Evolutionary conservation across 2,888 invertebrate genomes (phyloP).

Genomic region (Brachyptera risi): DNA sequence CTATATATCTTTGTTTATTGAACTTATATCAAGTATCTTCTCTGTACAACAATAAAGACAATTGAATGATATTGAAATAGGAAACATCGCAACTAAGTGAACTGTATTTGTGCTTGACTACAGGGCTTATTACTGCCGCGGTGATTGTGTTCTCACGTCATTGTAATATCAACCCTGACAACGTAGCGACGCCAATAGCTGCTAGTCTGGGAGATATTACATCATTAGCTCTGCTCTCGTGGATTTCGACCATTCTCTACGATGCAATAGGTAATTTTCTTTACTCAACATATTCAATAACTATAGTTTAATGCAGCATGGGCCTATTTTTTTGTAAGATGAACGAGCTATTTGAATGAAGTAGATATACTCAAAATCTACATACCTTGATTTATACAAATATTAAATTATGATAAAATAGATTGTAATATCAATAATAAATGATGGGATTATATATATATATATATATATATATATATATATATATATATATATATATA

Average conservation of each 20-base stretch:
- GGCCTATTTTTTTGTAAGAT: too few species aligned
- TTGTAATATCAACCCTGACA: conserved; percentile 71
- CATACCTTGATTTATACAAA: too few species aligned
- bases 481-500: too few species aligned
- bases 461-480: too few species aligned
- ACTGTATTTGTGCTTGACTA: conserved; percentile 4
- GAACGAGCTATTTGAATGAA: too few species aligned
- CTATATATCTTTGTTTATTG: too few species aligned
- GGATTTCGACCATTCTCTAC: conserved; percentile 55
- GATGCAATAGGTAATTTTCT: conserved; percentile 53
- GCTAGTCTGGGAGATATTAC: conserved; percentile 77
- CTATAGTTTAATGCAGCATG: too few species aligned
- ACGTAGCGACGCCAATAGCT: conserved; percentile 75
- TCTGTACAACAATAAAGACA: neutral
- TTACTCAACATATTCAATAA: neutral
- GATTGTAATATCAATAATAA: too few species aligned
- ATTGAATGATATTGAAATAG: neutral
- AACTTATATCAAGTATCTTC: too few species aligned
- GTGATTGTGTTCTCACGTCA: conserved; percentile 66
- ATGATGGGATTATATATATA: too few species aligned
- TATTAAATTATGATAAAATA: too few species aligned
- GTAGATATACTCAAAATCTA: too few species aligned
- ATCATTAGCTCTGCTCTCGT: conserved; percentile 58
- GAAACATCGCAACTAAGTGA: neutral
- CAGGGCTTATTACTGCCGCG: conserved; percentile 61